These are phyloP conservation scores for Uropsilus gracilis DNA, from an alignment of 2,113 vertebrate genomes.

Conservation along the genomic window DNA sequence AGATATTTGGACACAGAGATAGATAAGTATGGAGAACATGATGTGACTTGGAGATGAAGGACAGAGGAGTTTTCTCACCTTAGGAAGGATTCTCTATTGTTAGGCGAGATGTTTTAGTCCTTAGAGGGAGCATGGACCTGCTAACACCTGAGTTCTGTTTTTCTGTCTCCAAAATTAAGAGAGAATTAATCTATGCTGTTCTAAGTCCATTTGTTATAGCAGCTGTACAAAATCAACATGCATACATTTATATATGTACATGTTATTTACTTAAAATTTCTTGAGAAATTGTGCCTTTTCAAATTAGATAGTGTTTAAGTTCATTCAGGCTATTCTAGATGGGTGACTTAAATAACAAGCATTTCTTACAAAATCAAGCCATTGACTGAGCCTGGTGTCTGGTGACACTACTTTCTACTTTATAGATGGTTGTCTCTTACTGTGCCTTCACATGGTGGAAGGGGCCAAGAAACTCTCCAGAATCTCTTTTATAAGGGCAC, in stretches of 20 bases:
- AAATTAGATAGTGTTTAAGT: not conserved
- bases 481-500: not conserved
- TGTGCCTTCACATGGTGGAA: not conserved
- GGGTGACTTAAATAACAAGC: not conserved
- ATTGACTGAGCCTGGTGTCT: too few species aligned
- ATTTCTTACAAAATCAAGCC: not conserved
- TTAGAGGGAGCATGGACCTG: not conserved
- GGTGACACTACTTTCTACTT: not conserved
- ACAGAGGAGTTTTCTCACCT: too few species aligned
- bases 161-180: not conserved
- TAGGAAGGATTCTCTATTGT: not conserved
- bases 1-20: not conserved
- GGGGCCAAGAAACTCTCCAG: too few species aligned
- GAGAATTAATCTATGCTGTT: not conserved
- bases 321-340: too few species aligned
- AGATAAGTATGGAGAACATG: not conserved
- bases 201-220: not conserved
- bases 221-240: not conserved
- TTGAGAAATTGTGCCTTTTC: not conserved
- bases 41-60: not conserved
- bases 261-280: not conserved
- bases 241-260: too few species aligned
- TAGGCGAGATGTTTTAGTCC: too few species aligned
- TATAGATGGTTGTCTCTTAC: rapidly evolving
- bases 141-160: not conserved